Conservation (phyloP, 2,888 invertebrate species). For the Archaeoteleia sp. region DNA sequence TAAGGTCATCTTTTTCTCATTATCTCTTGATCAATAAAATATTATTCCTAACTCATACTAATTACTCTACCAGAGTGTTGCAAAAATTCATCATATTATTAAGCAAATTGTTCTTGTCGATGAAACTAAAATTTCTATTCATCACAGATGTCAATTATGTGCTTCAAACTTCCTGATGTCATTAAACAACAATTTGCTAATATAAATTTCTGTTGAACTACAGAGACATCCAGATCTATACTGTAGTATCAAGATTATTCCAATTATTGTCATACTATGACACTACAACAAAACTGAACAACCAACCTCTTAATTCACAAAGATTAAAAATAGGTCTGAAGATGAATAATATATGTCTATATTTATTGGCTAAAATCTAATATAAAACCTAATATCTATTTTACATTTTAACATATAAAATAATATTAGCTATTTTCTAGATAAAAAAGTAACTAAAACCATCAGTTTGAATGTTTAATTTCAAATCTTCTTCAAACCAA, state of each 20-base stretch:
- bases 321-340: constrained; percentile 39
- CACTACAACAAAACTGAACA: constrained; percentile 18
- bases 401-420: background rate
- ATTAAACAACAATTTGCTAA: too few species aligned
- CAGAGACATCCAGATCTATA: background rate
- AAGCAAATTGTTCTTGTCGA: background rate
- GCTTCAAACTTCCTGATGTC: too few species aligned
- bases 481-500: too few species aligned
- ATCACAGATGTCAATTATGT: too few species aligned
- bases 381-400: constrained; percentile 17
- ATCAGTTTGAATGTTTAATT: too few species aligned
- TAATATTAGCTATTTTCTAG: background rate
- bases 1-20: too few species aligned
- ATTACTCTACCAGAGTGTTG: too few species aligned
- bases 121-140: too few species aligned
- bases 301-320: constrained; percentile 29
- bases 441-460: too few species aligned
- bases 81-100: too few species aligned
- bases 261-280: constrained; percentile 27
- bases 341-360: constrained; percentile 37
- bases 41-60: too few species aligned
- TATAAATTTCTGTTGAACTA: background rate
- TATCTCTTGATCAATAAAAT: too few species aligned
- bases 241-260: constrained; percentile 13
- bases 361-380: constrained; percentile 31